A percentile compares a stretch with the other conserved stretches of the same genome.
Conservation (phyloP, 2,888 invertebrate species). For the Ophion ventricosus region DNA sequence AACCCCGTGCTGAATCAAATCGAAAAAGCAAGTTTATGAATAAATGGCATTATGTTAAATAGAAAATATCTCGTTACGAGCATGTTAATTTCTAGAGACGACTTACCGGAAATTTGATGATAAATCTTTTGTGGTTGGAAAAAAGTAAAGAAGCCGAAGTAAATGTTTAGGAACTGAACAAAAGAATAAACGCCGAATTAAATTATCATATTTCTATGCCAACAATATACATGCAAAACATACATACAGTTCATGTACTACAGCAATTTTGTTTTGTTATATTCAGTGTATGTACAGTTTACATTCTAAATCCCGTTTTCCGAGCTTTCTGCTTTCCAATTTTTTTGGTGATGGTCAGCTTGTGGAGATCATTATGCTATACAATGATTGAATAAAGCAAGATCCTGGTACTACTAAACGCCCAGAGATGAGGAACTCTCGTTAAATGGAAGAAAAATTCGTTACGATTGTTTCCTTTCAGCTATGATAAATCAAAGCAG, state of each 20-base stretch:
- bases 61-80: background rate
- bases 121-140: background rate
- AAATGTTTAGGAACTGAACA: background rate
- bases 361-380: background rate
- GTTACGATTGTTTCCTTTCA: background rate
- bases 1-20: background rate
- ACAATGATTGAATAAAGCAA: background rate
- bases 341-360: no score
- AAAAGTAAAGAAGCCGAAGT: background rate
- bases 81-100: background rate
- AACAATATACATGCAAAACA: constrained; percentile 42
- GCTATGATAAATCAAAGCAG: background rate
- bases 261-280: background rate
- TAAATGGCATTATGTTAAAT: background rate
- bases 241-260: constrained; percentile 13
- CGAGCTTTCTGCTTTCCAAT: no score
- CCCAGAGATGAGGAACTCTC: background rate
- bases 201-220: constrained; percentile 50
- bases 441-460: background rate
- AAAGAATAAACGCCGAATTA: constrained; percentile 9
- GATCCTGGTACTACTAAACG: background rate
- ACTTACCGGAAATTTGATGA: background rate
- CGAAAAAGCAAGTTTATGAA: background rate
- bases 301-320: background rate
- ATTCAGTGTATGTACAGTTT: background rate